These are phyloP conservation scores for Osmoderma eremita DNA, from an alignment of 2,888 invertebrate genomes.

Conservation along the genomic window DNA sequence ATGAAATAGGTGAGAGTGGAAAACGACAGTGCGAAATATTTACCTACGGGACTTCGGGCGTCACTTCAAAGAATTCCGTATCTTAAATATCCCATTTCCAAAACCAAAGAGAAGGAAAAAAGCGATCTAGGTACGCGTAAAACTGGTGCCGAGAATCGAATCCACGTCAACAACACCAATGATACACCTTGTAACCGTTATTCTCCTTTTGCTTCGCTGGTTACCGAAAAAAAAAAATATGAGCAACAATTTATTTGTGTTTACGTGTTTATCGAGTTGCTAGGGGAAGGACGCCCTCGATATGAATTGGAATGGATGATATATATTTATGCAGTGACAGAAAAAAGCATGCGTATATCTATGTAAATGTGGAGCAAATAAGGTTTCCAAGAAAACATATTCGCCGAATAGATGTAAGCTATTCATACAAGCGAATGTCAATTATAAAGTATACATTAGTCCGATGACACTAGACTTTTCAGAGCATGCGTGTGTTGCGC, in stretches of 20 bases:
- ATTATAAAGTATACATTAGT: no score
- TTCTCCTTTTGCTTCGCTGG: constrained; percentile 6
- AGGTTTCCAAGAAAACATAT: no score
- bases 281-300: not conserved
- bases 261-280: constrained; percentile 20
- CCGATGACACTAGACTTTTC: no score
- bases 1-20: constrained; percentile 3
- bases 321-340: no score
- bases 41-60: constrained; percentile 35
- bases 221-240: constrained; percentile 16
- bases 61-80: constrained; percentile 32
- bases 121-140: constrained; percentile 28
- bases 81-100: constrained; percentile 10
- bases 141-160: constrained; percentile 9
- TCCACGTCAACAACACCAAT: constrained; percentile 17
- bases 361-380: no score
- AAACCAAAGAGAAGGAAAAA: constrained; percentile 15
- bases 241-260: constrained; percentile 22
- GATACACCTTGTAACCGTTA: constrained; percentile 25
- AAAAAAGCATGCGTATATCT: no score
- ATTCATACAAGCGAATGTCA: no score
- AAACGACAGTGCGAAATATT: constrained; percentile 23
- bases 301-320: not conserved
- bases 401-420: no score
- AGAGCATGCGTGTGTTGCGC: no score